Percentiles rank a stretch among this genome's conserved stretches.
phyloP scores from a whole-genome alignment of 2,113 vertebrate genomes.

The Cynocephalus volans region DNA sequence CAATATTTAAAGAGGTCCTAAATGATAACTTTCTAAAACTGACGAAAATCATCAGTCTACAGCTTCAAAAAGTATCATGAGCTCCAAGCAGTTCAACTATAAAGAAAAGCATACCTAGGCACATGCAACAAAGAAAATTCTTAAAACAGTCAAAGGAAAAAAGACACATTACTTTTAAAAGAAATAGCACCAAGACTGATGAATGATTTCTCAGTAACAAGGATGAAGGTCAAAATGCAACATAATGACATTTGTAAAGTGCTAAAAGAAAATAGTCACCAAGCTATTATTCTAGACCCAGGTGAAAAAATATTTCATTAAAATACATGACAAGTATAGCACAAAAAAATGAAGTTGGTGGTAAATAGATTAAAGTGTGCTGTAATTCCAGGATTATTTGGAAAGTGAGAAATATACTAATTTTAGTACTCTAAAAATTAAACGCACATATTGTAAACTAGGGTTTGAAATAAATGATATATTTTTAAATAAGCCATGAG shows the following conservation, averaged over 20 bases:
- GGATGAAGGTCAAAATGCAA: background rate
- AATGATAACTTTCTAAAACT: background rate
- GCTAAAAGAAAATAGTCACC: background rate
- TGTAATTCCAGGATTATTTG: background rate
- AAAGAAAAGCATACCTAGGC: background rate
- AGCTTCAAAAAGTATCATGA: background rate
- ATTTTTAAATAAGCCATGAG: background rate
- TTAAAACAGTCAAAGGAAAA: background rate
- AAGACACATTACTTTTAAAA: background rate
- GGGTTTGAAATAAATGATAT: background rate
- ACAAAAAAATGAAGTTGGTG: background rate
- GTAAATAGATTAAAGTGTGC: background rate
- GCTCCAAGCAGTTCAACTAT: background rate
- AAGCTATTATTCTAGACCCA: background rate
- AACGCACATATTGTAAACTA: background rate
- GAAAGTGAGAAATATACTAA: background rate
- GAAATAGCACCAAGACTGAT: background rate
- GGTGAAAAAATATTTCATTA: background rate
- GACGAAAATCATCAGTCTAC: background rate
- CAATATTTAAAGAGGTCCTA: background rate
- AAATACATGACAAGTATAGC: background rate
- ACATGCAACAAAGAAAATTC: background rate
- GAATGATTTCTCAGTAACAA: background rate
- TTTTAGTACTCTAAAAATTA: constrained; percentile 18
- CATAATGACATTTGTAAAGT: background rate